Evolutionary conservation across 2,113 vertebrate genomes (phyloP).

Genomic region (Eolophus roseicapilla): DNA sequence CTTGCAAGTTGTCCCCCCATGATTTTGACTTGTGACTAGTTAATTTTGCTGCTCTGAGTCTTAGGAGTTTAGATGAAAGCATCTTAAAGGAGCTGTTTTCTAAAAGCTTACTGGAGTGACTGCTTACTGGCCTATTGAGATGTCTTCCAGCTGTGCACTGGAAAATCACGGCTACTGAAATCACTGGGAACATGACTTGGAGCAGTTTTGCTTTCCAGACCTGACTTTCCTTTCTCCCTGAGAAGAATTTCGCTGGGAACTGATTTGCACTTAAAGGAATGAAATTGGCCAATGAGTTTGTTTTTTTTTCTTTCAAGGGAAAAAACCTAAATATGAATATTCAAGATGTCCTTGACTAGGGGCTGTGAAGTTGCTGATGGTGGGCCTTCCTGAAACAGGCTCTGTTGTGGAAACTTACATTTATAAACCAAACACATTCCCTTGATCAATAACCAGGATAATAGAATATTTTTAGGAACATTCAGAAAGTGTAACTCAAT

Average conservation of each 20-base stretch:
- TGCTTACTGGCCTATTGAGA: not conserved
- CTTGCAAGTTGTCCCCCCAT: not conserved
- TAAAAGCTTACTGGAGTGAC: not conserved
- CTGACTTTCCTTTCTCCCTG: not conserved
- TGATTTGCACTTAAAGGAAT: not conserved
- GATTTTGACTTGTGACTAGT: not conserved
- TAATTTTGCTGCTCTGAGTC: not conserved
- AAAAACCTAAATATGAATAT: not conserved
- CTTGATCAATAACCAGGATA: conserved; percentile 21
- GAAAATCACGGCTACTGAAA: not conserved
- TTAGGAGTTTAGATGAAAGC: not conserved
- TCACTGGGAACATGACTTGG: not conserved
- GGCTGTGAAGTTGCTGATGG: not conserved
- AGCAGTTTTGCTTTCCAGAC: not conserved
- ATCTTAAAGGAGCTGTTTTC: not conserved
- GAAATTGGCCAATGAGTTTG: not conserved
- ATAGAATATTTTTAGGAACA: conserved; percentile 23
- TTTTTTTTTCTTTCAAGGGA: not conserved
- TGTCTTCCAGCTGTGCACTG: not conserved
- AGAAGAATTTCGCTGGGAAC: not conserved
- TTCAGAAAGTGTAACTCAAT: not conserved
- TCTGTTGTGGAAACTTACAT: not conserved
- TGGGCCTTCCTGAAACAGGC: not conserved
- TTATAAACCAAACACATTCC: not conserved
- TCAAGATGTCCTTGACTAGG: not conserved